Evolutionary conservation across 2,113 vertebrate genomes (phyloP), one percentile per base, ranked within the genome.

Genomic region (Monopterus albus): DNA sequence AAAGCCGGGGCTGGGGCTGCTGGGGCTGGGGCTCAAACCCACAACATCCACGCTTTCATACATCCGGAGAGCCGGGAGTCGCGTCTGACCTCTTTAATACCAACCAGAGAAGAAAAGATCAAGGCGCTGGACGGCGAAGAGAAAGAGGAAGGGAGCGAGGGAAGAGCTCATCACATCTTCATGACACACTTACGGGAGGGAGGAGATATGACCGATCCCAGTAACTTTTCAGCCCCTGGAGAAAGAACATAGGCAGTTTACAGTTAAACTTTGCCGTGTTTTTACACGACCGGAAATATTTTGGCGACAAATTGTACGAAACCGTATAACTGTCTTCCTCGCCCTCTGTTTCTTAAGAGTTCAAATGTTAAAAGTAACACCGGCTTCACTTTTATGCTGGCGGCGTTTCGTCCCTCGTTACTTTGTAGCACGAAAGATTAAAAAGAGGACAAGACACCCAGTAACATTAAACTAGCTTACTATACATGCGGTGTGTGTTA

Each of bases 21-120:
- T 46, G 31, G 59, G 58, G 42, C 75, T 50, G 43, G 88, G 88
- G 61, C 87, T 88, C 23, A 87, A 57, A 75, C 78, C 86, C 82
- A 88, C 89, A 7, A 88, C 86, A 53, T 91, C 89, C 78, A 87
- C 87, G 72, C 86, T 88, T 46, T 91, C 89, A 50, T 89, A 91
- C 89, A 91, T 91, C 84, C 79, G 43, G 46, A 53, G 78, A 62
- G 56, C 21, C 4, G 11, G 17, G 9, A 21, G 53, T 11, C 10
- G 50, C 36, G 60, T 79, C 50, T 78, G 75, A 75, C 85, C 14
- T 75, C 63, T 72, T 68, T 29, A n/a, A 79, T 72, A 57, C n/a
- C 65, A 33, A 61, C 68, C 0, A 28, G 56, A 59, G 46, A 20
- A 12, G 15, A 43, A 40, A 33, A 52, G 62, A 81, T 75, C 63